Percentiles rank a stretch among this genome's conserved stretches.
These are phyloP conservation scores for Lasiommata megera DNA, from an alignment of 2,888 invertebrate genomes.

Conservation along the genomic window DNA sequence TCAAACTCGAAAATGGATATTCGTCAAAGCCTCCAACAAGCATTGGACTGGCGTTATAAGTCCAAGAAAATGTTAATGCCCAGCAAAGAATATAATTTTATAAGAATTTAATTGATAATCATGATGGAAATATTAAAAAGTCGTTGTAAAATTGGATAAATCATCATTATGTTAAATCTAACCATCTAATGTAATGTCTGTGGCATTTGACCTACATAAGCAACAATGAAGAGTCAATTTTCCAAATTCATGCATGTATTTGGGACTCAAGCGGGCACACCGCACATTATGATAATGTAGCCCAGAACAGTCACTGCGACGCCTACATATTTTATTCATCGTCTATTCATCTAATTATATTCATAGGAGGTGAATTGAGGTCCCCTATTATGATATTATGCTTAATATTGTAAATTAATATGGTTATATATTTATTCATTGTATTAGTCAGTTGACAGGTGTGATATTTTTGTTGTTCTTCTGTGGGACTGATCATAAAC, in stretches of 20 bases:
- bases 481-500: background rate
- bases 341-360: constrained; percentile 20
- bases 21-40: no score
- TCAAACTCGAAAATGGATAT: no score
- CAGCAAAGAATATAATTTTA: no score
- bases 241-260: constrained; percentile 23
- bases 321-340: constrained; percentile 20
- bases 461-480: background rate
- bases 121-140: background rate
- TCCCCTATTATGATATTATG: constrained; percentile 2
- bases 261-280: constrained; percentile 21
- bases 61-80: no score
- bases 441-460: constrained; percentile 7
- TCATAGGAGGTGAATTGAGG: constrained; percentile 19
- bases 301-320: constrained; percentile 22
- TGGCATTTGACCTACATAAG: constrained; percentile 25
- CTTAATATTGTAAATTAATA: no score
- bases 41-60: no score
- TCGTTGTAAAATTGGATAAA: background rate
- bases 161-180: background rate
- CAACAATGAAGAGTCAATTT: constrained; percentile 20
- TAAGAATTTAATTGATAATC: no score
- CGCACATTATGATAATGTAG: constrained; percentile 26
- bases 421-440: background rate
- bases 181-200: background rate